A percentile compares a stretch with the other conserved stretches of the same genome.
phyloP scores from a whole-genome alignment of 2,113 vertebrate genomes.

The Hipposideros armiger region DNA sequence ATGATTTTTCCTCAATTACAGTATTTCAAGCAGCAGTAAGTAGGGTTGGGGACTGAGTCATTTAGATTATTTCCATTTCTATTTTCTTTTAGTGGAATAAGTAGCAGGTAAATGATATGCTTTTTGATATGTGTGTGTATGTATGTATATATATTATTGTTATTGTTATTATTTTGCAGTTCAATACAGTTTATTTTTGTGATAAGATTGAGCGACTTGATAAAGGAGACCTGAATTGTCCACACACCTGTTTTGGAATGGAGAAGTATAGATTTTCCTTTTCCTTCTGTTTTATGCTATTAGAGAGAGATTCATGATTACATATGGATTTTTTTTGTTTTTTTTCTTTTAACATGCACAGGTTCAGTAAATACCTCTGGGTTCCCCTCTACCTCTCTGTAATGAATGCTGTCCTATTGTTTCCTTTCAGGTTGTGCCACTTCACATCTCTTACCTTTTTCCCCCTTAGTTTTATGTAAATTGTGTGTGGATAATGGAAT shows the following conservation, averaged over 20 bases:
- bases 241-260: neutral
- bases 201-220: neutral
- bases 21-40: neutral
- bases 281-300: neutral
- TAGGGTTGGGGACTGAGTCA: neutral
- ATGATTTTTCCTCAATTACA: slow-evolving; percentile 24
- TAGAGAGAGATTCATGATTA: neutral
- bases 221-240: neutral
- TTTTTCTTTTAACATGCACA: neutral
- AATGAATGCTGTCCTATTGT: slow-evolving; percentile 75
- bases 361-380: slow-evolving; percentile 76
- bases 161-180: neutral
- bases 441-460: slow-evolving; percentile 83
- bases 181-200: slow-evolving; percentile 26
- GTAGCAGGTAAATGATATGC: rapidly evolving
- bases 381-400: slow-evolving; percentile 70
- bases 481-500: slow-evolving; percentile 89
- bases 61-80: neutral
- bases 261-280: neutral
- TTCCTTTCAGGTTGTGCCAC: slow-evolving; percentile 82
- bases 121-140: neutral
- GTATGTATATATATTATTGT: rapidly evolving
- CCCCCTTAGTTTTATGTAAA: slow-evolving; percentile 88
- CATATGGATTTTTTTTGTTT: neutral
- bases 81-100: slow-evolving; percentile 49